Percentiles rank a stretch among this genome's conserved stretches.
Evolutionary conservation across 2,888 invertebrate genomes (phyloP).

Genomic region (Iphiclides podalirius): DNA sequence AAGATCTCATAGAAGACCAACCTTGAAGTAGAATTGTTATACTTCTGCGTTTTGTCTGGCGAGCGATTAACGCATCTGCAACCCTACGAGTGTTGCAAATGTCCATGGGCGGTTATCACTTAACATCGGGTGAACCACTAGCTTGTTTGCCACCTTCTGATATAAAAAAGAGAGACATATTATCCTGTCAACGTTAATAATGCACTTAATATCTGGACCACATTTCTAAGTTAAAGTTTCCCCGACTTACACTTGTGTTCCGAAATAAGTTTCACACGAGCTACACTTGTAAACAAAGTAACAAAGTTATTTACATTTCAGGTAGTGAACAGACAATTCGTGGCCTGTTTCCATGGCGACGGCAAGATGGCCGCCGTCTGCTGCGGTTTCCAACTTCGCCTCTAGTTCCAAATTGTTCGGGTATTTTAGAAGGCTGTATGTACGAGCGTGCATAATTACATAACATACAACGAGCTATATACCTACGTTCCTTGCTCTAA

Average conservation of each 20-base stretch:
- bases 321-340: constrained; percentile 69
- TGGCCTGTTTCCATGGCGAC: constrained; percentile 67
- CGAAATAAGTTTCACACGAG: constrained; percentile 30
- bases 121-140: too few species aligned
- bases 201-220: neutral
- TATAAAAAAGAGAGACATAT: too few species aligned
- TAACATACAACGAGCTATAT: constrained; percentile 69
- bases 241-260: constrained; percentile 17
- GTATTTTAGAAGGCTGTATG: constrained; percentile 72
- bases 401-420: constrained; percentile 77
- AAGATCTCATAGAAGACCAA: too few species aligned
- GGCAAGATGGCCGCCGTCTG: constrained; percentile 74
- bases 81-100: too few species aligned
- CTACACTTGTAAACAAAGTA: constrained; percentile 52
- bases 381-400: constrained; percentile 74
- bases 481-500: constrained; percentile 61
- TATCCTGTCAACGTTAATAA: constrained; percentile 12
- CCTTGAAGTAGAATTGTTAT: too few species aligned
- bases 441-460: constrained; percentile 73
- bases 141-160: too few species aligned
- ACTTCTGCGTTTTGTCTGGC: too few species aligned
- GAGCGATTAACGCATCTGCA: too few species aligned
- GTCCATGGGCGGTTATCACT: too few species aligned
- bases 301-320: constrained; percentile 68
- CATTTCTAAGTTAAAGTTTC: constrained; percentile 23